Conservation (phyloP, 2,113 vertebrate genomes). For the Theristicus caerulescens region DNA sequence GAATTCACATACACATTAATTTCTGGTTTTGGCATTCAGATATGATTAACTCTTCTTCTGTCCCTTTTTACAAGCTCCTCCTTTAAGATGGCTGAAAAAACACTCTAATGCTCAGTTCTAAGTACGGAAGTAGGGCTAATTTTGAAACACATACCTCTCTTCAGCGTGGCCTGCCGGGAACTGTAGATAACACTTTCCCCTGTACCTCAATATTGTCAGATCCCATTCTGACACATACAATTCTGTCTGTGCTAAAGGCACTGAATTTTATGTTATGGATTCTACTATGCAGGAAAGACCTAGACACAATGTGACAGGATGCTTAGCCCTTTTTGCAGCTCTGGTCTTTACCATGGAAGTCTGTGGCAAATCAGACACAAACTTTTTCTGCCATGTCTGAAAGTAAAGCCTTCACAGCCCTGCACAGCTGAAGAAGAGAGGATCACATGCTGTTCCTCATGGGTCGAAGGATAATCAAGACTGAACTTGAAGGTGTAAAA, state of each 20-base stretch:
- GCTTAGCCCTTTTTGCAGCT: neutral
- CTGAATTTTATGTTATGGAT: neutral
- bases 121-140: neutral
- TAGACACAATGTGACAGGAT: neutral
- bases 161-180: neutral
- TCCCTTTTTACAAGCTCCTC: neutral
- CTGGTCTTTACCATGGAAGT: neutral
- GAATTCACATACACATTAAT: neutral
- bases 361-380: neutral
- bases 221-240: neutral
- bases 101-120: neutral
- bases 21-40: constrained; percentile 18
- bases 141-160: constrained; percentile 3
- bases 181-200: neutral
- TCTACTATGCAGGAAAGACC: neutral
- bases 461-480: neutral
- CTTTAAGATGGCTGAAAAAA: neutral
- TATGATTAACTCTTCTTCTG: neutral
- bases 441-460: neutral
- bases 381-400: neutral
- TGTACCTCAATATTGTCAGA: neutral
- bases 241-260: neutral
- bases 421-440: neutral
- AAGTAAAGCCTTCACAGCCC: neutral
- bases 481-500: neutral